These are phyloP conservation scores for Monochamus alternatus DNA, from an alignment of 2,888 invertebrate genomes.

Conservation along the genomic window DNA sequence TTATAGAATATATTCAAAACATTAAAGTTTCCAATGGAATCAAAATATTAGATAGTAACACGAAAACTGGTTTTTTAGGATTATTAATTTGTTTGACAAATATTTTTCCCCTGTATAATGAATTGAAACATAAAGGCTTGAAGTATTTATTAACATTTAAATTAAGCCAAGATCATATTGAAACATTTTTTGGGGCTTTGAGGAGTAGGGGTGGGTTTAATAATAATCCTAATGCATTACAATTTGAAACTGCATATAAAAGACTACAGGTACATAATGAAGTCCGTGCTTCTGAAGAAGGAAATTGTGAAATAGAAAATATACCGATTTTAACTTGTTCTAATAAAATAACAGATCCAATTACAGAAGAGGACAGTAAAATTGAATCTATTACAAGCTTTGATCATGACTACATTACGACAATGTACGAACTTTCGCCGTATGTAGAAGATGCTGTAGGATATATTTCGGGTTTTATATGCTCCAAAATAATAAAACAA, in stretches of 20 bases:
- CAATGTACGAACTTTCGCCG: no score
- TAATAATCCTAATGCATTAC: slow-evolving; percentile 46
- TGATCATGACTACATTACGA: no score
- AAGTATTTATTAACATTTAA: slow-evolving; percentile 42
- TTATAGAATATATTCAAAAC: slow-evolving; percentile 21
- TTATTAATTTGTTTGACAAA: slow-evolving; percentile 38
- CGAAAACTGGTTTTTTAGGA: slow-evolving; percentile 37
- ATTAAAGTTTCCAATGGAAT: slow-evolving; percentile 12
- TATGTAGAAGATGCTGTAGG: no score
- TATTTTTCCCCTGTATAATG: slow-evolving; percentile 14
- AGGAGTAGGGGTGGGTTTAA: slow-evolving; percentile 46
- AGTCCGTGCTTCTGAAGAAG: slow-evolving; percentile 13
- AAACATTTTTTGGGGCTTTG: slow-evolving; percentile 43
- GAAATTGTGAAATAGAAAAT: no score
- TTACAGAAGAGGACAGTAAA: no score
- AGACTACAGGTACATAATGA: slow-evolving; percentile 47
- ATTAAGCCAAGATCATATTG: slow-evolving; percentile 45
- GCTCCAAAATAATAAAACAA: no score
- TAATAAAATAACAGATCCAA: no score
- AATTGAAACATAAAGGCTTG: slow-evolving; percentile 6
- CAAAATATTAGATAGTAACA: slow-evolving; percentile 48
- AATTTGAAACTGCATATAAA: slow-evolving; percentile 45
- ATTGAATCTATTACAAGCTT: no score
- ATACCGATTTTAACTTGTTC: no score
- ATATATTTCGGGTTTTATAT: no score